These are phyloP conservation scores for Cotesia vestalis DNA, from an alignment of 1,140 invertebrate species.

Conservation along the genomic window DNA sequence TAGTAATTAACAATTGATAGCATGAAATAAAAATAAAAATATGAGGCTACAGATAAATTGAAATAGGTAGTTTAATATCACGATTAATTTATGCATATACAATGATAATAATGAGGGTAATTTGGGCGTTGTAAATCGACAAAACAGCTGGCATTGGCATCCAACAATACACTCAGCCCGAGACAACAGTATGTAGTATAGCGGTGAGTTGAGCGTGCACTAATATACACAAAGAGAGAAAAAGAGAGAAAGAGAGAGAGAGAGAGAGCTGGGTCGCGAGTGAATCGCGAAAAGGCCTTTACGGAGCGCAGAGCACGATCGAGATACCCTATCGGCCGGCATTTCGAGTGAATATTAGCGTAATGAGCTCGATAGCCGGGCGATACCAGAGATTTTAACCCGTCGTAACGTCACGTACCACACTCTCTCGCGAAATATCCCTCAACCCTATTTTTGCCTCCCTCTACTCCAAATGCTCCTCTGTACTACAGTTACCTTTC, in stretches of 20 bases:
- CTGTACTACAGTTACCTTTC: not conserved
- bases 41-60: too few relatives aligned
- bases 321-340: slow-evolving; percentile 44
- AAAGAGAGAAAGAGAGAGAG: not conserved
- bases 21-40: too few relatives aligned
- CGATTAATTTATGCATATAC: not conserved
- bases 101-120: not conserved
- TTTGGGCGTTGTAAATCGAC: slow-evolving; percentile 7
- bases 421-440: slow-evolving; percentile 22
- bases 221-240: too few relatives aligned
- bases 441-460: not conserved
- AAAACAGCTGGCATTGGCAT: slow-evolving; percentile 25
- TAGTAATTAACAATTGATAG: too few relatives aligned
- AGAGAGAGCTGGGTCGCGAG: slow-evolving; percentile 31
- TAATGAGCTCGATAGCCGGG: slow-evolving; percentile 44
- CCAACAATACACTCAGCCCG: slow-evolving; percentile 3
- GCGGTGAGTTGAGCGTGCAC: slow-evolving; percentile 21
- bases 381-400: slow-evolving; percentile 43
- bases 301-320: slow-evolving; percentile 45
- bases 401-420: slow-evolving; percentile 39
- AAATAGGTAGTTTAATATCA: not conserved
- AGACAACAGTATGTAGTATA: slow-evolving; percentile 24
- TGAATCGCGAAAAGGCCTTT: slow-evolving; percentile 45
- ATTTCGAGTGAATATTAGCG: slow-evolving; percentile 47
- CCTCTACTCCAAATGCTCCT: not conserved